These are phyloP conservation scores for Drosophila athabasca DNA, from an alignment of 1,140 invertebrate species.

Conservation along the genomic window DNA sequence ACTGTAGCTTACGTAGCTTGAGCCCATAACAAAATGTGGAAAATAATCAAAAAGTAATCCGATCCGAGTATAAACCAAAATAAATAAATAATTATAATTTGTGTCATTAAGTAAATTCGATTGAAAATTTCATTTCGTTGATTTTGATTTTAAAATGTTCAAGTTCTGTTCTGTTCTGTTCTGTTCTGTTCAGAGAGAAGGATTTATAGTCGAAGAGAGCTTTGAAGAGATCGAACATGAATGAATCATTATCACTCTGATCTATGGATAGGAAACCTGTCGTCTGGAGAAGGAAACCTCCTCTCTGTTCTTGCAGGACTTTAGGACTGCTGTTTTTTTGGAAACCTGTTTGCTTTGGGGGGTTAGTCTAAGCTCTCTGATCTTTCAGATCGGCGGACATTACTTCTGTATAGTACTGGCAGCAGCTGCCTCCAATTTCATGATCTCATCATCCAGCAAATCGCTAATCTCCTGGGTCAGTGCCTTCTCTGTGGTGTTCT, in stretches of 20 bases:
- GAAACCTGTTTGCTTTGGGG: too few species aligned
- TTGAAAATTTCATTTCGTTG: conserved; percentile 40
- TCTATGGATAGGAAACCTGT: too few species aligned
- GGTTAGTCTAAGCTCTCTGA: conserved; percentile 3
- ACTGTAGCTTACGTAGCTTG: conserved; percentile 75
- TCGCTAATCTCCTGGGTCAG: conserved; percentile 79
- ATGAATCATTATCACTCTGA: conserved; percentile 19
- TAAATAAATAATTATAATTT: conserved; percentile 29
- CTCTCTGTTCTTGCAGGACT: too few species aligned
- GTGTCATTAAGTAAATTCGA: conserved; percentile 51
- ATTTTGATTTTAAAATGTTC: conserved; percentile 43
- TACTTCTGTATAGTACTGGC: conserved; percentile 18
- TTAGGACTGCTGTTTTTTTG: too few species aligned
- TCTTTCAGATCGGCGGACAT: not conserved
- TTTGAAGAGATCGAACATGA: conserved; percentile 9
- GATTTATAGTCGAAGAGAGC: conserved; percentile 1
- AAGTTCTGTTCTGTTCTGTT: conserved; percentile 12
- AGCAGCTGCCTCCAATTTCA: conserved; percentile 58
- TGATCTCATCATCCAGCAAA: conserved; percentile 77
- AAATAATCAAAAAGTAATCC: conserved; percentile 24
- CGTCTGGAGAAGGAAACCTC: too few species aligned
- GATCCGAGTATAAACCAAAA: conserved; percentile 25
- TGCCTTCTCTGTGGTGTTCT: conserved; percentile 65
- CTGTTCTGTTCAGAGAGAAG: not conserved
- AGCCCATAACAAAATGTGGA: conserved; percentile 68